phyloP scores from a whole-genome alignment of 1,140 invertebrate species.

The Aphis gossypii region DNA sequence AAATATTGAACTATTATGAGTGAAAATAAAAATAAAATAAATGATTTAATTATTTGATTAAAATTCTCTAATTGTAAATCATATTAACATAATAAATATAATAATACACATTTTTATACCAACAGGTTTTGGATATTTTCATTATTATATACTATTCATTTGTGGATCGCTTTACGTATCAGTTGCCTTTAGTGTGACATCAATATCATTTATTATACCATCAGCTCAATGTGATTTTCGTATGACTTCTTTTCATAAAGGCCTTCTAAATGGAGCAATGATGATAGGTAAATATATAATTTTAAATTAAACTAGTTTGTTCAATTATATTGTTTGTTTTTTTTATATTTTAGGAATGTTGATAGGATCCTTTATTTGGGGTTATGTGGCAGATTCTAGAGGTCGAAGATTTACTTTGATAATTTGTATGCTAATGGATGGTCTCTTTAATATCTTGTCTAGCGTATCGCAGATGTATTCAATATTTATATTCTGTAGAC shows the following conservation, averaged over 20 bases:
- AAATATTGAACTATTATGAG: neutral
- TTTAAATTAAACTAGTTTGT: neutral
- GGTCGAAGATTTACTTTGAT: slow-evolving; percentile 86
- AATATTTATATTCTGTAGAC: slow-evolving; percentile 86
- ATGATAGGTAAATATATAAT: slow-evolving; percentile 62
- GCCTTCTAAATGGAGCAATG: slow-evolving; percentile 77
- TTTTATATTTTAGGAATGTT: slow-evolving; percentile 80
- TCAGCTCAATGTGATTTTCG: slow-evolving; percentile 91
- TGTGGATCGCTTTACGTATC: slow-evolving; percentile 93
- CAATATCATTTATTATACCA: slow-evolving; percentile 92
- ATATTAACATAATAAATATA: neutral
- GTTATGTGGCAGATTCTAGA: slow-evolving; percentile 84
- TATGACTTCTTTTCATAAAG: slow-evolving; percentile 84
- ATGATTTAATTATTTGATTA: neutral
- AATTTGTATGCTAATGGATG: slow-evolving; percentile 88
- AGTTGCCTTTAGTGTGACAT: slow-evolving; percentile 95
- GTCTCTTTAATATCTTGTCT: slow-evolving; percentile 84
- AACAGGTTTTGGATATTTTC: slow-evolving; percentile 91
- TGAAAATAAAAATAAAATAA: neutral
- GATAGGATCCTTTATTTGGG: slow-evolving; percentile 90
- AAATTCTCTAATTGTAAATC: neutral
- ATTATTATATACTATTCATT: slow-evolving; percentile 84
- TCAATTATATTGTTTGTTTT: neutral
- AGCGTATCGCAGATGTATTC: slow-evolving; percentile 87
- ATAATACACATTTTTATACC: neutral